phyloP scores from a whole-genome alignment of 2,888 invertebrate genomes.

The Papilio protenor region DNA sequence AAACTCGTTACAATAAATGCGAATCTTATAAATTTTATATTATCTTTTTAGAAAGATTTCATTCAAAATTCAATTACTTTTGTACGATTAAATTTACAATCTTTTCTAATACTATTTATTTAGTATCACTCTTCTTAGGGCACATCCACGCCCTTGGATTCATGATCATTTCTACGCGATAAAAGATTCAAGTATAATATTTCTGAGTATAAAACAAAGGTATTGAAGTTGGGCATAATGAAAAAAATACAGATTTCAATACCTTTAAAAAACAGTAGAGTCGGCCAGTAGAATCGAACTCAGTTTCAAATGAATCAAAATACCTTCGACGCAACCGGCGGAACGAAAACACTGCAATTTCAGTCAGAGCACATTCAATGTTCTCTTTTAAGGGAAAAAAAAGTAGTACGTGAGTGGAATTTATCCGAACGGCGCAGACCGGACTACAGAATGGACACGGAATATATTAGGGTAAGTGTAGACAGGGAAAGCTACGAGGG shows the following conservation, averaged over 20 bases:
- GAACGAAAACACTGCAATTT: constrained; percentile 77
- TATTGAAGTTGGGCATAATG: not conserved
- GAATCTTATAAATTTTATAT: constrained; percentile 54
- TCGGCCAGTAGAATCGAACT: constrained; percentile 3
- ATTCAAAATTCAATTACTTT: constrained; percentile 45
- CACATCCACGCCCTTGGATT: not conserved
- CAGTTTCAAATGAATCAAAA: constrained; percentile 76
- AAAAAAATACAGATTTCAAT: not conserved
- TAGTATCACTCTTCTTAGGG: not conserved
- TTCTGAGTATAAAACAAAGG: not conserved
- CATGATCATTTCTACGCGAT: not conserved
- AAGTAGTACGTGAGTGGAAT: constrained; percentile 71
- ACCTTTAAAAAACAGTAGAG: not conserved
- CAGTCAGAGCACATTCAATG: constrained; percentile 74
- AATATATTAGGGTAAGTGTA: constrained; percentile 63
- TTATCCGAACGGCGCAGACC: constrained; percentile 50
- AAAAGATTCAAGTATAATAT: not conserved
- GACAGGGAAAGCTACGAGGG: constrained; percentile 50
- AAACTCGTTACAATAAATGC: constrained; percentile 64
- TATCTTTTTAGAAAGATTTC: constrained; percentile 41
- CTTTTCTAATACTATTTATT: not conserved
- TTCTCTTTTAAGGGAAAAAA: constrained; percentile 72
- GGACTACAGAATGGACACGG: constrained; percentile 68
- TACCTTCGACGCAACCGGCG: constrained; percentile 60
- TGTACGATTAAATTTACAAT: not conserved